These are phyloP conservation scores for Dione vanillae DNA, from an alignment of 2,888 invertebrate genomes.

Conservation along the genomic window DNA sequence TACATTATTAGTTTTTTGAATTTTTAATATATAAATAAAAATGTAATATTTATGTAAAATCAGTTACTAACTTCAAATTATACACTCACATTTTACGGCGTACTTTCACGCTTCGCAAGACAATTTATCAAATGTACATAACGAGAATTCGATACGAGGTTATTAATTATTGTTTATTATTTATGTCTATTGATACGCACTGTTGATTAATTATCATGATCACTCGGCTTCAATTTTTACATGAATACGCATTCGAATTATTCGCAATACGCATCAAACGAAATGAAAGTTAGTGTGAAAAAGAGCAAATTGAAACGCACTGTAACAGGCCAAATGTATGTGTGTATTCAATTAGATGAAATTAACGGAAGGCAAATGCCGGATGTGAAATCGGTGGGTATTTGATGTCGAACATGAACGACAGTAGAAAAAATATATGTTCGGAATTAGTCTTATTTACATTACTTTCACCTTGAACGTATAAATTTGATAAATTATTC, in stretches of 20 bases:
- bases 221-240: conserved; percentile 42
- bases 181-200: conserved; percentile 37
- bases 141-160: conserved; percentile 31
- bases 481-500: conserved; percentile 15
- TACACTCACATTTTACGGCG: not conserved
- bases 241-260: conserved; percentile 36
- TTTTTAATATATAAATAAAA: not conserved
- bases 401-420: not conserved
- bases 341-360: conserved; percentile 47
- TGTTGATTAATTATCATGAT: conserved; percentile 43
- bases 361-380: conserved; percentile 45
- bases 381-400: conserved; percentile 15
- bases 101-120: conserved; percentile 4
- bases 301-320: conserved; percentile 44
- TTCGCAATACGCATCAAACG: conserved; percentile 21
- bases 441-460: conserved; percentile 2
- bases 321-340: conserved; percentile 40
- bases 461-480: not conserved
- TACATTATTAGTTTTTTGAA: not conserved
- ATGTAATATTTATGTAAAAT: not conserved
- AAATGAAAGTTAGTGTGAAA: conserved; percentile 46
- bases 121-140: conserved; percentile 34
- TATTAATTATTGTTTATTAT: conserved; percentile 26
- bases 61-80: not conserved
- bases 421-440: conserved; percentile 2